phyloP scores from a whole-genome alignment of 2,797 vertebrate genomes.

The Hoplostethus atlanticus region DNA sequence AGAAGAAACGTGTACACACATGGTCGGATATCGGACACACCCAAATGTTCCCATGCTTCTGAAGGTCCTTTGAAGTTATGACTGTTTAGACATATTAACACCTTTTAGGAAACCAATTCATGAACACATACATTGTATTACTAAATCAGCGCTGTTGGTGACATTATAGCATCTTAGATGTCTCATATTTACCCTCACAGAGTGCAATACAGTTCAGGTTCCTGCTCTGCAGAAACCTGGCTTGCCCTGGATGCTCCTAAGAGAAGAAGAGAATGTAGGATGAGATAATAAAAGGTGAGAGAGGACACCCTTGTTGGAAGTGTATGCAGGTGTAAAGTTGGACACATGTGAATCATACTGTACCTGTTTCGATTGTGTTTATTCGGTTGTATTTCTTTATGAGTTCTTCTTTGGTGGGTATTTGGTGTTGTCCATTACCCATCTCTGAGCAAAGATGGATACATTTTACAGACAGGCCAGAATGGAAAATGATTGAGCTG shows the following conservation, averaged over 20 bases:
- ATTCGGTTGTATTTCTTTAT: conserved; percentile 91
- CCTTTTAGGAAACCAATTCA: neutral
- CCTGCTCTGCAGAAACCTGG: conserved; percentile 93
- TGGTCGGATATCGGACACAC: conserved; percentile 94
- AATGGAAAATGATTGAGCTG: neutral
- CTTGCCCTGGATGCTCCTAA: conserved; percentile 88
- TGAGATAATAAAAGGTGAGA: neutral
- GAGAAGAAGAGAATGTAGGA: neutral
- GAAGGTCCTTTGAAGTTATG: conserved; percentile 94
- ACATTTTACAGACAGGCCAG: neutral
- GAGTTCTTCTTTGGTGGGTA: conserved; percentile 93
- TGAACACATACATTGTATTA: neutral
- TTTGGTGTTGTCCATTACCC: conserved; percentile 96
- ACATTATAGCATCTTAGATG: neutral
- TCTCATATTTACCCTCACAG: conserved; percentile 90
- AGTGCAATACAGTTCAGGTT: conserved; percentile 98
- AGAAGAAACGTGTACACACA: conserved; percentile 97
- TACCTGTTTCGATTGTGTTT: conserved; percentile 92
- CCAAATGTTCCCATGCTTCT: conserved; percentile 97
- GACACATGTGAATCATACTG: neutral
- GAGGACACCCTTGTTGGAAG: neutral
- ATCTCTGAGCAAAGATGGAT: conserved; percentile 85
- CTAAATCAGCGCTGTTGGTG: neutral
- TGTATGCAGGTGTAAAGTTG: neutral
- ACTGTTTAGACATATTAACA: conserved; percentile 79